A percentile compares a stretch with the other conserved stretches of the same genome.
Conservation (phyloP, 35 echinoderm and acorn worm species). For the Anneissia japonica region DNA sequence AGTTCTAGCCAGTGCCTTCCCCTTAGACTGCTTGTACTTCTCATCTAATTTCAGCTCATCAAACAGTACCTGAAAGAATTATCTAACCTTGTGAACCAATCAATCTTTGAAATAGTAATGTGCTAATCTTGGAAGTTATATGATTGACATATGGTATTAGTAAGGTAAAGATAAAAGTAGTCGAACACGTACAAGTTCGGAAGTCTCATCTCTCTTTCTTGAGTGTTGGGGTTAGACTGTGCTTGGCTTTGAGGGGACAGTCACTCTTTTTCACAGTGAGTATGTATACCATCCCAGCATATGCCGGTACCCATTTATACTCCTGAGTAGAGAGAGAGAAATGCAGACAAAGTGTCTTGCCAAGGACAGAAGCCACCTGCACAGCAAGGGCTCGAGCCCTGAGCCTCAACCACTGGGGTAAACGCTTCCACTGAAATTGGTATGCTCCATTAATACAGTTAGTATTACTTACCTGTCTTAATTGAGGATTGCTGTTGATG, state of each 20-base stretch:
- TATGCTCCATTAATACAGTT: too few species aligned
- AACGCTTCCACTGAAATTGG: too few species aligned
- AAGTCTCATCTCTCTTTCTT: not conserved
- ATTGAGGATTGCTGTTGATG: conserved; percentile 74
- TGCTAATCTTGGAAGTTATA: not conserved
- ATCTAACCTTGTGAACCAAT: not conserved
- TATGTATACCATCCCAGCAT: too few species aligned
- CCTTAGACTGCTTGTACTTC: conserved; percentile 14
- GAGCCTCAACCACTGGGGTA: too few species aligned
- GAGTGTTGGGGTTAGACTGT: not conserved
- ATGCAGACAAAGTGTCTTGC: too few species aligned
- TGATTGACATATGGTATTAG: not conserved
- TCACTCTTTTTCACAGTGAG: too few species aligned
- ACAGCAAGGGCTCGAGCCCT: too few species aligned
- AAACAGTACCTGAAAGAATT: conserved; percentile 76
- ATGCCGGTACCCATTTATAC: too few species aligned
- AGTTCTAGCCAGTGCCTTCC: conserved; percentile 65
- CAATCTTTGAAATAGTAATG: not conserved
- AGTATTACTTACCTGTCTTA: conserved; percentile 79
- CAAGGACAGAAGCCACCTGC: too few species aligned
- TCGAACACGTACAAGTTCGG: not conserved
- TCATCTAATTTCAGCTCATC: conserved; percentile 84
- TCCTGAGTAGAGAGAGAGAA: too few species aligned
- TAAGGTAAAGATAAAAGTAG: not conserved
- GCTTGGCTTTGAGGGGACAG: not conserved